Evolutionary conservation across 2,888 invertebrate genomes (phyloP), one percentile per base, ranked within the genome.

Genomic region (Drosophila mayaguana): DNA sequence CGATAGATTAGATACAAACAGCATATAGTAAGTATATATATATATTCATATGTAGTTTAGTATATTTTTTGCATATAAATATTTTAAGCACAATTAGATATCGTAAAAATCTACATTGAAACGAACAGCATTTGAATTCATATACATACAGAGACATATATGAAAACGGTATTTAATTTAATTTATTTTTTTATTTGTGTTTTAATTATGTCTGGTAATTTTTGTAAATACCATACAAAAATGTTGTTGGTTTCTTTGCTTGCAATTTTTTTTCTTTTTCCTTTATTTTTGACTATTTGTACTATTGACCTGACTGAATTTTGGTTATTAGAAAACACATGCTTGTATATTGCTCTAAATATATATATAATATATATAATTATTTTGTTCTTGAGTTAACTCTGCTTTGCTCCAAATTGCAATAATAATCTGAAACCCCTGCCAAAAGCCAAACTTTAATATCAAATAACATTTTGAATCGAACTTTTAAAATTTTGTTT

Each of bases 51-150:
- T 64, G 62, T 22, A 56, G 63, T 60, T 48, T 71, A 63, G 32
- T 53, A 75, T 72, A 66, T 67, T 32, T 43, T 67, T 42, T 16
- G 20, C 9, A 46, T 57, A 54, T 67, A 56, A 46, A 61, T 74
- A 78, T 38, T 77, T 72, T 63, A 87, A 87, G 86, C 89, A 87
- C 86, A 87, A 81, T 88, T 68, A 87, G 90, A 87, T 74, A 68
- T 88, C 78, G 72, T 85, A 77, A 88, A 90, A 86, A 86, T 80
- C 89, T 87, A 86, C 79, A 53, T 28, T 36, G 25, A 60, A 75
- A 53, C 59, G 50, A 69, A 57, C 59, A 8, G 46, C 60, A 50
- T 56, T 46, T 46, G 42, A 62, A 45, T 59, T 46, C 46, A 18
- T 32, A 48, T 32, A 34, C 12, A n/a, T 34, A 22, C 36, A 9